phyloP scores from a whole-genome alignment of 2,113 vertebrate genomes.

The Acrocephalus kingi region DNA sequence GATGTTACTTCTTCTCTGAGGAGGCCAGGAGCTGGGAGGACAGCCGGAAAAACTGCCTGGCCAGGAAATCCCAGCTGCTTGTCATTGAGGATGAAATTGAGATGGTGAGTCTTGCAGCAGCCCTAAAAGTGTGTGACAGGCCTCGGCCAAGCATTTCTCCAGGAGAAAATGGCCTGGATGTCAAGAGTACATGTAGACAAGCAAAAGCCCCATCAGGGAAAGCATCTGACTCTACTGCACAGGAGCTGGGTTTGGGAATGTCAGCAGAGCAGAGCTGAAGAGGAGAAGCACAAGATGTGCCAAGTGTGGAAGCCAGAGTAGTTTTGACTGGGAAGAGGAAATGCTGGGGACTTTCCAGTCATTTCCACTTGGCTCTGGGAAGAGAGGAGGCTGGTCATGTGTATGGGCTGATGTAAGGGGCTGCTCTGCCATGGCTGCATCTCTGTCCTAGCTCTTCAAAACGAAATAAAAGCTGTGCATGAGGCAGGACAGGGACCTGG shows the following conservation, averaged over 20 bases:
- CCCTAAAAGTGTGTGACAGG: neutral
- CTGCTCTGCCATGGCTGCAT: neutral
- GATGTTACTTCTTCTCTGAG: constrained; percentile 46
- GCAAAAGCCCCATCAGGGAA: neutral
- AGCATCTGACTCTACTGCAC: neutral
- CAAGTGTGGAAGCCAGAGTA: neutral
- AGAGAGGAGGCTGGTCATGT: neutral
- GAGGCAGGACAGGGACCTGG: neutral
- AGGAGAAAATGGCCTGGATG: neutral
- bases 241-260: neutral
- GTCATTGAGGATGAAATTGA: constrained; percentile 33
- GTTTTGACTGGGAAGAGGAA: neutral
- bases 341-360: neutral
- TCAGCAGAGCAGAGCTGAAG: neutral
- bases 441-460: neutral
- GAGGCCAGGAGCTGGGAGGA: constrained; percentile 39
- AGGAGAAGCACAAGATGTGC: neutral
- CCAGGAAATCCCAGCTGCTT: constrained; percentile 47
- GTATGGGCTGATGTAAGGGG: neutral
- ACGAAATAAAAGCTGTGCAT: neutral
- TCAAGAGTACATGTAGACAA: neutral
- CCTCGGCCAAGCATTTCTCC: neutral
- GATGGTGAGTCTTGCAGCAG: constrained; percentile 42
- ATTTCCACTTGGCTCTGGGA: neutral
- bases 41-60: constrained; percentile 21